A percentile compares a stretch with the other conserved stretches of the same genome.
Evolutionary conservation across 2,113 vertebrate species (phyloP).

Genomic region (Cynocephalus volans): DNA sequence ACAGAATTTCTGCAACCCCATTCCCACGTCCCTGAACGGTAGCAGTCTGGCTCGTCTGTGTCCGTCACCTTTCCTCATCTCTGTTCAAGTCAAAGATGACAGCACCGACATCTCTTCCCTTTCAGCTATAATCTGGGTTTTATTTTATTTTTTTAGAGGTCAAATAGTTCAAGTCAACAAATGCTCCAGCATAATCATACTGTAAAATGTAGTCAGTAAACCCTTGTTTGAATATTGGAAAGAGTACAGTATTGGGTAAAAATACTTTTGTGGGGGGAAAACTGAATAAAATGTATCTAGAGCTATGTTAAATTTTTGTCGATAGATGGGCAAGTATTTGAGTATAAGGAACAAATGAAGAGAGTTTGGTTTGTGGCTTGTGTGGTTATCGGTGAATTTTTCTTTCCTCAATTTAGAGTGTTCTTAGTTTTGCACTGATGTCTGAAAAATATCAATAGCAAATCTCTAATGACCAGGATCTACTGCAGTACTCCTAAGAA

Average conservation of each 20-base stretch:
- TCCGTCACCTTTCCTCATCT: not conserved
- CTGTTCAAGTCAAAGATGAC: not conserved
- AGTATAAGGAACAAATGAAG: not conserved
- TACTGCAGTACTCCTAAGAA: not conserved
- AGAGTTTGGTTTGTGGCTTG: not conserved
- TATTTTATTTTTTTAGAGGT: not conserved
- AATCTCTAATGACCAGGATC: not conserved
- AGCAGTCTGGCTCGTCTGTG: not conserved
- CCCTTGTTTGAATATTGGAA: not conserved
- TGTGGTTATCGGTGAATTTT: not conserved
- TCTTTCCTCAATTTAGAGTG: constrained; percentile 5
- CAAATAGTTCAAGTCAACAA: constrained; percentile 3
- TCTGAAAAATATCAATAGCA: constrained; percentile 53
- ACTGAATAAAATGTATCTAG: not conserved
- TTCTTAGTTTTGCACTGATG: constrained; percentile 36
- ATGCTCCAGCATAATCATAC: not conserved
- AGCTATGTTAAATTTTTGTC: not conserved
- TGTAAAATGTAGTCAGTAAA: constrained; percentile 13
- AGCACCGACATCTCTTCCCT: not conserved
- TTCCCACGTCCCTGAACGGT: not conserved
- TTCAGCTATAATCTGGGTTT: not conserved
- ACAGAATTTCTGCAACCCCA: too few species aligned
- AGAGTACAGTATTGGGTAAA: constrained; percentile 3
- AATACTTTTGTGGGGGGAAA: not conserved
- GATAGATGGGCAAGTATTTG: not conserved